phyloP scores from a whole-genome alignment of 2,797 vertebrate species.

The Vespertilio murinus region DNA sequence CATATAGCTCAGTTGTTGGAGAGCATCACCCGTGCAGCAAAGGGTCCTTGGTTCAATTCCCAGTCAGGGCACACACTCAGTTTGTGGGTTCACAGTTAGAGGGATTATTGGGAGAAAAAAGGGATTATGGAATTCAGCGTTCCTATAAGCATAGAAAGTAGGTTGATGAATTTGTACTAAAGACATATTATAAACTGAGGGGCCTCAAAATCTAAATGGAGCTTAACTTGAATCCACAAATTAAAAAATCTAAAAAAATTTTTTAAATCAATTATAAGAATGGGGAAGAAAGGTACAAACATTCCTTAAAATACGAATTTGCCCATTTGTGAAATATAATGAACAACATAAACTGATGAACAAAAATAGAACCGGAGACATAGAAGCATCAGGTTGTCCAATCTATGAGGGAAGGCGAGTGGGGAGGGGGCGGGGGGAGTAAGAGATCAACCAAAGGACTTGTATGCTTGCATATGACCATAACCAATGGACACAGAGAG shows the following conservation, averaged over 20 bases:
- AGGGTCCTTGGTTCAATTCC: background rate
- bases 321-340: background rate
- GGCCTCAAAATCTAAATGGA: conserved; percentile 40
- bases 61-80: background rate
- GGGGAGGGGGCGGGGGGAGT: too few species aligned
- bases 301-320: background rate
- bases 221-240: conserved; percentile 31
- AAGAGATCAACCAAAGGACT: too few species aligned
- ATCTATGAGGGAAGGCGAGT: too few species aligned
- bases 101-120: background rate
- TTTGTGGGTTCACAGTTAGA: background rate
- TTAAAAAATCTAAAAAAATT: background rate
- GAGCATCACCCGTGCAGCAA: background rate
- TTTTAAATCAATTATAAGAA: conserved; percentile 9
- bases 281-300: background rate
- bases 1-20: background rate
- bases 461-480: too few species aligned
- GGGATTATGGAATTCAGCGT: conserved; percentile 19
- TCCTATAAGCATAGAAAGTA: conserved; percentile 1
- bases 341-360: too few species aligned
- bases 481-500: too few species aligned
- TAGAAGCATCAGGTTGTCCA: too few species aligned
- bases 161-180: background rate
- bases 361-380: too few species aligned
- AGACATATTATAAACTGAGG: background rate